Evolutionary conservation across 2,888 invertebrate species (phyloP).

Genomic region (Blastobasis adustella): DNA sequence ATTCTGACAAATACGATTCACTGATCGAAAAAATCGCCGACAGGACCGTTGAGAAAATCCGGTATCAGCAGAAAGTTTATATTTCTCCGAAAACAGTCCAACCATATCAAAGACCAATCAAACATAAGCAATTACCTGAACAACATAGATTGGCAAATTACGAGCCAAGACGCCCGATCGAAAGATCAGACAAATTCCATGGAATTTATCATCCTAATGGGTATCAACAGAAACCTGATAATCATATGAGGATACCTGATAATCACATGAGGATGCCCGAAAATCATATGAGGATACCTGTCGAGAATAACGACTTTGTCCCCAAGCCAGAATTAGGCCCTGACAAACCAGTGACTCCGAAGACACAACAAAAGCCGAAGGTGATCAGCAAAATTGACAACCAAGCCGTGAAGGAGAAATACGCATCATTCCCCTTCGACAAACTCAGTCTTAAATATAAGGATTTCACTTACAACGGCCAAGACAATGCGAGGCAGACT

Average conservation of each 20-base stretch:
- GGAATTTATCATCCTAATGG: no score
- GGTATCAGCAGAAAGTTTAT: neutral
- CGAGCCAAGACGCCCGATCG: no score
- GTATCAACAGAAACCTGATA: no score
- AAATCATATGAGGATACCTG: no score
- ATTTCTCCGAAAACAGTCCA: no score
- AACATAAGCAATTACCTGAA: no score
- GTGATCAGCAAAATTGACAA: slow-evolving; percentile 5
- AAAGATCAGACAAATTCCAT: no score
- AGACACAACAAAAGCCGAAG: neutral
- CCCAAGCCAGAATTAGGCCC: neutral
- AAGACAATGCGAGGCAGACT: neutral
- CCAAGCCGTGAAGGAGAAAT: slow-evolving; percentile 13
- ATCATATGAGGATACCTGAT: no score
- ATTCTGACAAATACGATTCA: neutral
- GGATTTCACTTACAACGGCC: slow-evolving; percentile 13
- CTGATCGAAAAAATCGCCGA: neutral
- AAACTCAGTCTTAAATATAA: slow-evolving; percentile 23
- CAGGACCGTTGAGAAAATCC: neutral
- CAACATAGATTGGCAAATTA: no score
- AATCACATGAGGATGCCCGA: no score
- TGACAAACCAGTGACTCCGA: neutral
- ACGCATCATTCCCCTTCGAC: slow-evolving; percentile 4
- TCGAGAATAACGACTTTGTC: no score
- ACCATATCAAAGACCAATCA: no score